Percentiles rank a stretch among this genome's conserved stretches.
Conservation (phyloP, 1,140 invertebrate genomes). For the Mamestra configurata region DNA sequence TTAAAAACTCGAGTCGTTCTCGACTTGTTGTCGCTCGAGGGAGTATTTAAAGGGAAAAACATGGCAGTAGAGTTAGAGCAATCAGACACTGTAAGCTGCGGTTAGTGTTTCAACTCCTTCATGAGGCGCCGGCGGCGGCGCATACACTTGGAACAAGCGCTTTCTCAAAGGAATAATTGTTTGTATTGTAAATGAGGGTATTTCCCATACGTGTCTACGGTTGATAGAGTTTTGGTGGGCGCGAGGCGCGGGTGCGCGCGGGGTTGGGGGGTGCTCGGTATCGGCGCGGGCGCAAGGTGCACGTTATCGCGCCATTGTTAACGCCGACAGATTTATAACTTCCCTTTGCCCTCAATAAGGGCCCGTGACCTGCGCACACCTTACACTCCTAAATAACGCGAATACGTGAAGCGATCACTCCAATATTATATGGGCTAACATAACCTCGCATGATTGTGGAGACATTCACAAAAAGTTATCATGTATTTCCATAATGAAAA, state of each 20-base stretch:
- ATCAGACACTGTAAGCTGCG: neutral
- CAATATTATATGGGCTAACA: neutral
- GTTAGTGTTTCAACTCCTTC: neutral
- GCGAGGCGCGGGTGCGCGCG: constrained; percentile 19
- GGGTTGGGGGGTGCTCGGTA: constrained; percentile 57
- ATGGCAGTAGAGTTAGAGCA: neutral
- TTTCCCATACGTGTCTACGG: constrained; percentile 36
- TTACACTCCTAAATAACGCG: constrained; percentile 66
- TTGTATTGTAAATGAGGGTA: constrained; percentile 39
- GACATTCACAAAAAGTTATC: neutral
- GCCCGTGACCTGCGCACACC: constrained; percentile 80
- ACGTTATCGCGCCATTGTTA: constrained; percentile 85
- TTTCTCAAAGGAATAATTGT: neutral
- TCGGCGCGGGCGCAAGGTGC: constrained; percentile 79
- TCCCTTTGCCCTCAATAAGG: constrained; percentile 87
- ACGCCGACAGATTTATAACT: constrained; percentile 86
- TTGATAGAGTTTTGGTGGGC: constrained; percentile 56
- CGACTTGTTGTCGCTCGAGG: constrained; percentile 3
- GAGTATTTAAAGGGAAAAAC: constrained; percentile 15
- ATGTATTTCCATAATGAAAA: neutral
- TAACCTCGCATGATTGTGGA: neutral
- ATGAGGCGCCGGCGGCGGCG: constrained; percentile 6
- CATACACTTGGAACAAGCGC: neutral
- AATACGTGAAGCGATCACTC: constrained; percentile 44
- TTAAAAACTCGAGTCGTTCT: constrained; percentile 1